A percentile compares a stretch with the other conserved stretches of the same genome.
Conservation (phyloP, 1,140 invertebrate genomes). For the Leptopilina clavipes region DNA sequence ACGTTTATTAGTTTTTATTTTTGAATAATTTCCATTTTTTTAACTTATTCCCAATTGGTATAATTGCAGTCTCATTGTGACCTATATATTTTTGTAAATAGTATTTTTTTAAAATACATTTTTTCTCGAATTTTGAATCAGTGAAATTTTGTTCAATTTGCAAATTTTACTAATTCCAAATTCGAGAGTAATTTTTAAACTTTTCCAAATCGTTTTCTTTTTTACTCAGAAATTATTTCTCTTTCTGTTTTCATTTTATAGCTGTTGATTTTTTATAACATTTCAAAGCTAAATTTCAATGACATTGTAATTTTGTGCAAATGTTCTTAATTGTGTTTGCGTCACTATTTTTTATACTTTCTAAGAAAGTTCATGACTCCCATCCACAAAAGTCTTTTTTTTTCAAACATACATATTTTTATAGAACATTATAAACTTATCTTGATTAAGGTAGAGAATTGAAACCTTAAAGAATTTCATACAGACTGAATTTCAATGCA, state of each 20-base stretch:
- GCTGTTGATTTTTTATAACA: neutral
- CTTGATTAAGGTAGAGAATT: neutral
- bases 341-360: neutral
- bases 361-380: conserved; percentile 10
- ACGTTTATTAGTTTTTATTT: neutral
- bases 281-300: neutral
- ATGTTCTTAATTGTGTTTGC: neutral
- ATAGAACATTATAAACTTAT: neutral
- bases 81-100: conserved; percentile 3
- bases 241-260: neutral
- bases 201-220: neutral
- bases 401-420: neutral
- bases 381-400: neutral
- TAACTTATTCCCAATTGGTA: neutral
- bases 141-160: no score
- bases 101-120: neutral
- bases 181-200: no score
- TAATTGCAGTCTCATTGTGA: neutral
- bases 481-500: neutral
- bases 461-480: neutral
- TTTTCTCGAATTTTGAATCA: no score
- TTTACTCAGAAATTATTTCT: neutral
- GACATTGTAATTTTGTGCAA: neutral
- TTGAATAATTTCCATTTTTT: neutral
- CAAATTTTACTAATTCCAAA: no score